These are phyloP conservation scores for Camelus bactrianus DNA, from an alignment of 2,113 vertebrate species.

Conservation along the genomic window DNA sequence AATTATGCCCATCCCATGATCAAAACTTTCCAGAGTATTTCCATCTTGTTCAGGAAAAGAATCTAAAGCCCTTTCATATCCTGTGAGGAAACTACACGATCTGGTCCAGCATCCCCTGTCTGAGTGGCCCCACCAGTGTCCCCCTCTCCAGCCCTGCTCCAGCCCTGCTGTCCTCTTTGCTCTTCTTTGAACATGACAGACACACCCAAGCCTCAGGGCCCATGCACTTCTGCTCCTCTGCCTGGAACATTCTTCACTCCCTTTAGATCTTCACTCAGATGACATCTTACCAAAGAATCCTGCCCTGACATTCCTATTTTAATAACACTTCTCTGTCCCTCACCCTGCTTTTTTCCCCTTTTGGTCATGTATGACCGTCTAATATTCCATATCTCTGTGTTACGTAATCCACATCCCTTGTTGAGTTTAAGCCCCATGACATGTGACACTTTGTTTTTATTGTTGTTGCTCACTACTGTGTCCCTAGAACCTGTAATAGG, in stretches of 20 bases:
- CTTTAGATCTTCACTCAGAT: neutral
- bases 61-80: neutral
- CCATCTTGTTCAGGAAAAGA: neutral
- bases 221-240: neutral
- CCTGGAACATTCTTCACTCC: neutral
- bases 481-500: neutral
- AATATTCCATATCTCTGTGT: neutral
- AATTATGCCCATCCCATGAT: neutral
- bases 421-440: neutral
- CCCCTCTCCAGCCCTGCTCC: neutral
- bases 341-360: neutral
- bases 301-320: neutral
- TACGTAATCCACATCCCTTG: neutral
- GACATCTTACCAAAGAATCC: neutral
- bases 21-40: neutral
- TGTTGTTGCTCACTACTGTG: neutral
- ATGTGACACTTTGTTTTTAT: neutral
- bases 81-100: neutral
- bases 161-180: neutral
- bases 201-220: neutral
- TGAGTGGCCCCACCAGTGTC: too few relatives aligned
- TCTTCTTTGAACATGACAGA: neutral
- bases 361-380: neutral
- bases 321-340: neutral
- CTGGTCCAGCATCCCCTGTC: neutral